Base-by-base conservation (phyloP, 2,797 vertebrate genomes). In the Cryptoblepharus egeriae region DNA sequence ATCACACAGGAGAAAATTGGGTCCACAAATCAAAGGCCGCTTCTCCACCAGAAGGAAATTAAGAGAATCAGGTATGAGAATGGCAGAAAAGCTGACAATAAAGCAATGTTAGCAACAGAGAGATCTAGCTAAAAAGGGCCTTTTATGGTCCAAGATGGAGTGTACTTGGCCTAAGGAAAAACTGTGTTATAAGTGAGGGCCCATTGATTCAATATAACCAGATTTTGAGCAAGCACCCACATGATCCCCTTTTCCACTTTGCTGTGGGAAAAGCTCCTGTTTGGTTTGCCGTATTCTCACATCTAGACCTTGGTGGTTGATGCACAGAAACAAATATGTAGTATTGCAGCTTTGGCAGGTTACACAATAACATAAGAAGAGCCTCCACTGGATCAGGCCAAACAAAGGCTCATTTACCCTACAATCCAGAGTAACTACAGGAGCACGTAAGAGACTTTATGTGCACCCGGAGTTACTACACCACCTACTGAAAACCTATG, bases 1-100 rank as follows among this genome's bases (percentile, higher is more conserved):
- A 86, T 90, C 88, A 81, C 77, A 55, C 0, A 1, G 69, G 57
- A 87, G 75, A 85, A 91, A 91, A 92, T 74, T 72, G 82, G 81
- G 88, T 87, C 87, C 89, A 84, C 86, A 87, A 87, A 88, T 89
- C 81, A 91, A 91, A 87, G 30, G 11, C 57, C 80, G 57, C 81
- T 91, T 69, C 57, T 82, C 45, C 15, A 22, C 69, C 35, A 52
- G 60, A 70, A 80, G 60, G 55, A 30, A 81, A 81, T 0, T 0
- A 82, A 87, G 69, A 52, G 60, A 81, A 87, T 37, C 1, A n/a
- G 28, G 10, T 30, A 65, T 84, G 58, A 30, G 70, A 11, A 60
- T 28, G 39, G 42, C 82, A 63, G 80, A 78, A 35, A 2, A 8
- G 6, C 24, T 83, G 11, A 13, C 6, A 22, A 22, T 1, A 22